phyloP scores from a whole-genome alignment of 2,113 vertebrate species.

The Heterochromis multidens region DNA sequence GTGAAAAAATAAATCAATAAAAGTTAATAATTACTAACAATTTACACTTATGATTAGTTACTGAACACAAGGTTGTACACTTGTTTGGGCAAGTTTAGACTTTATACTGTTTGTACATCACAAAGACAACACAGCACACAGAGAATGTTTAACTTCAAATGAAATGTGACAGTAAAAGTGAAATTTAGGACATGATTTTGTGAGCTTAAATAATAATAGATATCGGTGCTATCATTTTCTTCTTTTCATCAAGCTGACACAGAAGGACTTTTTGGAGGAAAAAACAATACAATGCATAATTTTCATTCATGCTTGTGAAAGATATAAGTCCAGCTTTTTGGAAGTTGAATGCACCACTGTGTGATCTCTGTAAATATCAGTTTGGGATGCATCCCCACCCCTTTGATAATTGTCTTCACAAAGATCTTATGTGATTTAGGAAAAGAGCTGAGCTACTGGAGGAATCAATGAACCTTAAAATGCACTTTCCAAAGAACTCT shows the following conservation, averaged over 20 bases:
- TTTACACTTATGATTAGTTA: background rate
- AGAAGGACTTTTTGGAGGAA: background rate
- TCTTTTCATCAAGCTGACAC: background rate
- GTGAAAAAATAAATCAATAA: background rate
- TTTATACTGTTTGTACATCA: background rate
- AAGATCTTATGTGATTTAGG: background rate
- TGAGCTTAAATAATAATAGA: background rate
- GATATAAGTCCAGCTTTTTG: background rate
- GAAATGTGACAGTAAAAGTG: background rate
- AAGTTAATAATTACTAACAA: background rate
- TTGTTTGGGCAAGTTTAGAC: background rate
- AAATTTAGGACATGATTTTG: background rate
- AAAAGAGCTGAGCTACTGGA: background rate
- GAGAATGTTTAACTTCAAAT: background rate
- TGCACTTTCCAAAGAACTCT: slow-evolving; percentile 1
- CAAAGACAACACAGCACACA: background rate
- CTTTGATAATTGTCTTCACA: background rate
- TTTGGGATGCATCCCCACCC: background rate
- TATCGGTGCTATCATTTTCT: background rate
- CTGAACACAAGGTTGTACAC: background rate
- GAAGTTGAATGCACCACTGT: background rate
- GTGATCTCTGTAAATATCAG: background rate
- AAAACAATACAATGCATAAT: background rate
- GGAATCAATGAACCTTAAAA: slow-evolving; percentile 36
- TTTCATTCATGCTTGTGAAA: background rate